phyloP scores from a whole-genome alignment of 2,888 invertebrate species.

The Sesia apiformis region DNA sequence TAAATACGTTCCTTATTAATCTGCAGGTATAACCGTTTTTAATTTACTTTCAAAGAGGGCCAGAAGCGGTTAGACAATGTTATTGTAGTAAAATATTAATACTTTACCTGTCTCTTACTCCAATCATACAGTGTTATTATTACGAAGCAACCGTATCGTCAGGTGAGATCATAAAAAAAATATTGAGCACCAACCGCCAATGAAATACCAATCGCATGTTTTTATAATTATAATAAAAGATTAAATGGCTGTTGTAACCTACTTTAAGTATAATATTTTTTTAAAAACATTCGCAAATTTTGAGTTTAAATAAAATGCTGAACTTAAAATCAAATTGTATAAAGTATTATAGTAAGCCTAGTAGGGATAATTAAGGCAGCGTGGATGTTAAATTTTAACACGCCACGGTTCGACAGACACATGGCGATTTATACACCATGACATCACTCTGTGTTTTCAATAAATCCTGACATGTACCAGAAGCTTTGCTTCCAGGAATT shows the following conservation, averaged over 20 bases:
- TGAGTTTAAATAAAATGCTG: not conserved
- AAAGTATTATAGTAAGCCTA: too few species aligned
- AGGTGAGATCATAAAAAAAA: conserved; percentile 21
- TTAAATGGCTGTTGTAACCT: conserved; percentile 12
- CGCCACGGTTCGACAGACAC: not conserved
- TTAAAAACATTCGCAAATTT: not conserved
- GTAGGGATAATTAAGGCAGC: too few species aligned
- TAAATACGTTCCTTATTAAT: too few species aligned
- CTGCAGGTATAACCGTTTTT: too few species aligned
- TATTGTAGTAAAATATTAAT: too few species aligned
- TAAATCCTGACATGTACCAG: not conserved
- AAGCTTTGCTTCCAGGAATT: not conserved
- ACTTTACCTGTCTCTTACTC: too few species aligned
- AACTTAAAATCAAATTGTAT: not conserved
- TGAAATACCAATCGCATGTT: conserved; percentile 19
- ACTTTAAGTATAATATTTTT: conserved; percentile 7
- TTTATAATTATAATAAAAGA: not conserved
- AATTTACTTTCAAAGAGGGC: too few species aligned
- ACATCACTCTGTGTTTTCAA: not conserved
- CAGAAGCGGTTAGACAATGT: too few species aligned
- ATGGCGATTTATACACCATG: not conserved
- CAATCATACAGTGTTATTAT: conserved; percentile 6
- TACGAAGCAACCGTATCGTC: conserved; percentile 7
- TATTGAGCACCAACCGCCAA: conserved; percentile 11
- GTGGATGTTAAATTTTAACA: not conserved